These are phyloP conservation scores for Pseudachorutes palmiensis DNA, from an alignment of 1,140 invertebrate species.

Conservation along the genomic window DNA sequence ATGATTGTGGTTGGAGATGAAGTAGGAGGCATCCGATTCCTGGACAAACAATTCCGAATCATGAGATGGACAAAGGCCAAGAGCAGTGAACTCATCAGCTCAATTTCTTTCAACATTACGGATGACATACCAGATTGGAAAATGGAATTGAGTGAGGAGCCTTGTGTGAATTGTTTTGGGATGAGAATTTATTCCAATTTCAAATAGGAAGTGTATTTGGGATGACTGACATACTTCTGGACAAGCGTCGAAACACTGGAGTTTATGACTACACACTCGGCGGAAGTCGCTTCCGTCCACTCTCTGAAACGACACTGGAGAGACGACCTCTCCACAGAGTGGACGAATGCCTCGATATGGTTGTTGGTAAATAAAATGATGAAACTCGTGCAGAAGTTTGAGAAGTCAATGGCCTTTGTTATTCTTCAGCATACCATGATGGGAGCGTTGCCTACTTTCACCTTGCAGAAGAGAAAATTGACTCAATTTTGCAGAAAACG, in stretches of 20 bases:
- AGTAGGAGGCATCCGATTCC: slow-evolving; percentile 26
- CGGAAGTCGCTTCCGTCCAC: slow-evolving; percentile 14
- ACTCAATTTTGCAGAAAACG: slow-evolving; percentile 22
- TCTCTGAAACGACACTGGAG: slow-evolving; percentile 29
- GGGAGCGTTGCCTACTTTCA: slow-evolving; percentile 33
- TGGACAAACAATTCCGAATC: slow-evolving; percentile 27
- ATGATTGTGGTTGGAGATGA: slow-evolving; percentile 32
- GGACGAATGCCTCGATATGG: not conserved
- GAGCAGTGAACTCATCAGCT: slow-evolving; percentile 14
- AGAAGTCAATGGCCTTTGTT: not conserved
- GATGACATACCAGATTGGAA: slow-evolving; percentile 21
- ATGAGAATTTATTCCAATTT: no score
- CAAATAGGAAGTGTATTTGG: no score
- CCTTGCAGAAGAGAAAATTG: slow-evolving; percentile 23
- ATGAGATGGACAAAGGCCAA: slow-evolving; percentile 28
- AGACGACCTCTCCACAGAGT: slow-evolving; percentile 16
- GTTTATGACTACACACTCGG: slow-evolving; percentile 31
- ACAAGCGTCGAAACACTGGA: no score
- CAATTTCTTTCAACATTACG: slow-evolving; percentile 24
- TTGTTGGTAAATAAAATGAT: not conserved
- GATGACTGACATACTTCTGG: no score
- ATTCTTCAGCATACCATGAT: slow-evolving; percentile 16
- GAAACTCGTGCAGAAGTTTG: not conserved
- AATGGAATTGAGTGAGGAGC: slow-evolving; percentile 16
- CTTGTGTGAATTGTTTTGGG: not conserved